These are phyloP conservation scores for Caenorhabditis tropicalis DNA, from an alignment of 1,140 invertebrate genomes.

Conservation along the genomic window DNA sequence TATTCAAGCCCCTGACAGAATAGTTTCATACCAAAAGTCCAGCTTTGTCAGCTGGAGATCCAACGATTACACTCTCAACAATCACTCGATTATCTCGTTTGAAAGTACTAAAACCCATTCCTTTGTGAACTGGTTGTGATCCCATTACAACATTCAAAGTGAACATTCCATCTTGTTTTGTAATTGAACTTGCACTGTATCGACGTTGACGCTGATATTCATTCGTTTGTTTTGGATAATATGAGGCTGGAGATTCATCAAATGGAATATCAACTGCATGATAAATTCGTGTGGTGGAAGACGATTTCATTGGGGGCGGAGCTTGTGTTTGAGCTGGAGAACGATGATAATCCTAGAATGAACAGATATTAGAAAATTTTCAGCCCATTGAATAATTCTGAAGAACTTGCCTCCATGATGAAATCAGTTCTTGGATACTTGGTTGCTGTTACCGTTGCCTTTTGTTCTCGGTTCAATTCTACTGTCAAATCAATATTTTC, in stretches of 20 bases:
- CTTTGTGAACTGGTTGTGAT: constrained; percentile 49
- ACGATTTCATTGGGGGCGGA: background rate
- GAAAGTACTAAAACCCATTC: constrained; percentile 54
- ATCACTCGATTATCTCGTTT: constrained; percentile 36
- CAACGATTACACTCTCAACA: constrained; percentile 49
- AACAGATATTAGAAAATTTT: background rate
- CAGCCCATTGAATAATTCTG: background rate
- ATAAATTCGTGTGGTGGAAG: constrained; percentile 28
- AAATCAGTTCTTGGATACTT: constrained; percentile 51
- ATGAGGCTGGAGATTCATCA: constrained; percentile 43
- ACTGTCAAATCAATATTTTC: constrained; percentile 49
- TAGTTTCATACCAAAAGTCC: constrained; percentile 39
- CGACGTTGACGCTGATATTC: constrained; percentile 4
- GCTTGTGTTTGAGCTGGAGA: background rate
- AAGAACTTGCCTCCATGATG: constrained; percentile 18
- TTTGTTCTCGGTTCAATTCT: constrained; percentile 55
- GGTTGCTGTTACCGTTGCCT: constrained; percentile 51
- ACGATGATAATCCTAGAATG: background rate
- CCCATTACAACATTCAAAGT: constrained; percentile 50
- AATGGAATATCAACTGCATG: constrained; percentile 52
- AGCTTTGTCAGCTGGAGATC: constrained; percentile 43
- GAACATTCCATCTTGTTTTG: constrained; percentile 45
- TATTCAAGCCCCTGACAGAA: background rate
- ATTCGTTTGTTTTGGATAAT: constrained; percentile 39
- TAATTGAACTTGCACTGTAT: constrained; percentile 9